phyloP scores from a whole-genome alignment of 2,888 invertebrate genomes.

The Plebejus melissa region DNA sequence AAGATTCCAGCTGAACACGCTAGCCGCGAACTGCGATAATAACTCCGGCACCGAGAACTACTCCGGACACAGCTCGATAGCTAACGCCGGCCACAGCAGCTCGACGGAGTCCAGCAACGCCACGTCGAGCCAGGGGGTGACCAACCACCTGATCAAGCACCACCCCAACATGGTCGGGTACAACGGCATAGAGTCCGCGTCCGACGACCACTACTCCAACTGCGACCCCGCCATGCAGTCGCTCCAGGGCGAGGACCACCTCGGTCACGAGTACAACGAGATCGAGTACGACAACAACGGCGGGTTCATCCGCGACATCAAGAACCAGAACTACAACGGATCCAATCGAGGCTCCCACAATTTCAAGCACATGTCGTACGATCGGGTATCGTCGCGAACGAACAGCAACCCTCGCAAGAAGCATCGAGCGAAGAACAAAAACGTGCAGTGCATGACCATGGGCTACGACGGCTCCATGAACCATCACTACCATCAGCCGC shows the following conservation, averaged over 20 bases:
- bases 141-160: conserved; percentile 74
- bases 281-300: conserved; percentile 75
- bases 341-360: conserved; percentile 74
- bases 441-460: conserved; percentile 79
- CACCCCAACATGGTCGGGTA: conserved; percentile 67
- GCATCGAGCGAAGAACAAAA: conserved; percentile 72
- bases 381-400: conserved; percentile 71
- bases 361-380: conserved; percentile 76
- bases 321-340: conserved; percentile 78
- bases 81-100: conserved; percentile 74
- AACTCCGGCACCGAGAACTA: conserved; percentile 82
- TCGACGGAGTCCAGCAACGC: conserved; percentile 76
- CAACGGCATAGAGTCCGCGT: conserved; percentile 72
- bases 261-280: conserved; percentile 76
- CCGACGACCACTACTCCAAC: conserved; percentile 75
- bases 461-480: conserved; percentile 76
- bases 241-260: conserved; percentile 69
- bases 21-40: conserved; percentile 78
- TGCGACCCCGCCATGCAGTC: conserved; percentile 75
- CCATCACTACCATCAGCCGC: conserved; percentile 76
- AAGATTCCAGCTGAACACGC: conserved; percentile 74
- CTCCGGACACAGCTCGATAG: conserved; percentile 80
- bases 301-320: conserved; percentile 72
- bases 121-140: conserved; percentile 71
- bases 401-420: conserved; percentile 75